Conservation (phyloP, 1,140 invertebrate species). For the Araneus ventricosus region DNA sequence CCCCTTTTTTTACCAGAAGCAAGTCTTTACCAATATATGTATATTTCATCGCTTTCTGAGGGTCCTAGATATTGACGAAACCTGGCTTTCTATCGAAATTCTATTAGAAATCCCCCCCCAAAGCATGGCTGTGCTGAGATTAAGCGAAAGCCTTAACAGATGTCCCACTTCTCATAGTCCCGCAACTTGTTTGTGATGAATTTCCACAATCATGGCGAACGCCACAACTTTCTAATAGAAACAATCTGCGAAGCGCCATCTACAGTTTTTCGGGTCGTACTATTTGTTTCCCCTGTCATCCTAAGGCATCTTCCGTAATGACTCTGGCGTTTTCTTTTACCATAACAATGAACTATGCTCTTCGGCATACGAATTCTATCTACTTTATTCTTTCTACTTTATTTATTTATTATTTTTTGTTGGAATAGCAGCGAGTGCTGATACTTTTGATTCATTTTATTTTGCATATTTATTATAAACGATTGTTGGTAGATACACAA, state of each 20-base stretch:
- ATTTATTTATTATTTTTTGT: neutral
- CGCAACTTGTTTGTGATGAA: conserved; percentile 73
- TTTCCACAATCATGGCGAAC: conserved; percentile 65
- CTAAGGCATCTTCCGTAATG: conserved; percentile 61
- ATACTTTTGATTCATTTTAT: conserved; percentile 68
- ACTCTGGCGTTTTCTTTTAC: conserved; percentile 58
- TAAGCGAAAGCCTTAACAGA: conserved; percentile 52
- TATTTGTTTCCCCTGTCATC: conserved; percentile 70
- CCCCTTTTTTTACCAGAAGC: neutral
- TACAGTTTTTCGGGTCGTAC: conserved; percentile 57
- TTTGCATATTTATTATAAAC: conserved; percentile 54
- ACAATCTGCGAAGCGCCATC: conserved; percentile 70
- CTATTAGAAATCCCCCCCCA: conserved; percentile 54
- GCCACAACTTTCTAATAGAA: conserved; percentile 71
- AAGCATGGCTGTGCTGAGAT: conserved; percentile 51
- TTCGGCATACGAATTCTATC: neutral
- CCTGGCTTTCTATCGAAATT: conserved; percentile 63
- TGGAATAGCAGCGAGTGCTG: conserved; percentile 12
- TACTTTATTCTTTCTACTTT: neutral
- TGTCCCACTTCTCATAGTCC: conserved; percentile 65
- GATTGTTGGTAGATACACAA: neutral
- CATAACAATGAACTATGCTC: conserved; percentile 38
- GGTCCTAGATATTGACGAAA: conserved; percentile 49
- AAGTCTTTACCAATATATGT: conserved; percentile 66
- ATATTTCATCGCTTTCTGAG: conserved; percentile 65